Evolutionary conservation across 2,113 vertebrate species (phyloP).

Genomic region (Elephantulus edwardii): DNA sequence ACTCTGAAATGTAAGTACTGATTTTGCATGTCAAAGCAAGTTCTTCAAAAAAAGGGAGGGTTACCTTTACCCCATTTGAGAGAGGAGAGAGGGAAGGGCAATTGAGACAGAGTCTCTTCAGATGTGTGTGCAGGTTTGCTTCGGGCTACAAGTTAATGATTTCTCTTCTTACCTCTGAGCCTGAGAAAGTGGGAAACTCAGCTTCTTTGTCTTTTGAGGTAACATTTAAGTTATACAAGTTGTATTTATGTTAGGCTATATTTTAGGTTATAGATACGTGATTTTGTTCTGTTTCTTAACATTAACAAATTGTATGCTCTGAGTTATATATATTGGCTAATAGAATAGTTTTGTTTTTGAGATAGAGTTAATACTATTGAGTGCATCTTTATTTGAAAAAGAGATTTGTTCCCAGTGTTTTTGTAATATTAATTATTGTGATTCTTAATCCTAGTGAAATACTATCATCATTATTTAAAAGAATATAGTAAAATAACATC

Average conservation of each 20-base stretch:
- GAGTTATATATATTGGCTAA: neutral
- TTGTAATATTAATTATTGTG: slow-evolving; percentile 38
- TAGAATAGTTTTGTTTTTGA: slow-evolving; percentile 29
- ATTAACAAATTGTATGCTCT: neutral
- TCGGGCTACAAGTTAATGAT: slow-evolving; percentile 68
- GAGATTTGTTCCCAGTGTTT: slow-evolving; percentile 10
- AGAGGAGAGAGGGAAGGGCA: slow-evolving; percentile 26
- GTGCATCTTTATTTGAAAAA: neutral
- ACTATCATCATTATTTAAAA: slow-evolving; percentile 41
- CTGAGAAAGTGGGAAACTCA: slow-evolving; percentile 10
- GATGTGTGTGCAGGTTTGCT: slow-evolving; percentile 44
- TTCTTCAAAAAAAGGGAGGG: slow-evolving; percentile 42
- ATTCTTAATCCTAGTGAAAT: slow-evolving; percentile 9
- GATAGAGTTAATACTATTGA: neutral
- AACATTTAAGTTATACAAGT: slow-evolving; percentile 59
- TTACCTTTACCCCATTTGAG: slow-evolving; percentile 59
- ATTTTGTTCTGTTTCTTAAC: neutral
- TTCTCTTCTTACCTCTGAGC: slow-evolving; percentile 47
- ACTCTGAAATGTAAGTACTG: slow-evolving; percentile 57
- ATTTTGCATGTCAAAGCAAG: slow-evolving; percentile 53
- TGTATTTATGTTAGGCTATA: neutral
- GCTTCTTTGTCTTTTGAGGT: slow-evolving; percentile 54
- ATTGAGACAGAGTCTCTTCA: slow-evolving; percentile 37
- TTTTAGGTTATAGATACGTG: neutral
- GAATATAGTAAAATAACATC: neutral